phyloP scores from a whole-genome alignment of 2,113 vertebrate genomes.

The Coptodon bakossiorum region DNA sequence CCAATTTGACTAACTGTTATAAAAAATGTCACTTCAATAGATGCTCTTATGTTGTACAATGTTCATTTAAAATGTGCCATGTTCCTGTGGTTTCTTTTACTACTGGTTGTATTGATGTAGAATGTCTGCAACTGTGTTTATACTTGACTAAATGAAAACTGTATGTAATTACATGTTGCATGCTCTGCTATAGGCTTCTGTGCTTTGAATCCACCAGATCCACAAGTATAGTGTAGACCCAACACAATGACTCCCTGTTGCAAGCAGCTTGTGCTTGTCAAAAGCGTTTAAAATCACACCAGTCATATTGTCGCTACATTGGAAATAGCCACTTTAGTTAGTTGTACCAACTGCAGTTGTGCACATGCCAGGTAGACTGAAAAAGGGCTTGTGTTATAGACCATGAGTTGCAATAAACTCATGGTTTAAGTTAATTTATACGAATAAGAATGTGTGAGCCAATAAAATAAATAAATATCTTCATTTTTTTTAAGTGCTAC shows the following conservation, averaged over 20 bases:
- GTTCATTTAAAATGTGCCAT: background rate
- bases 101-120: background rate
- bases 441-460: background rate
- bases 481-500: background rate
- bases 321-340: background rate
- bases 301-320: constrained; percentile 2
- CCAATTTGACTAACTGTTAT: background rate
- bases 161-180: constrained; percentile 30
- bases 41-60: background rate
- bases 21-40: background rate
- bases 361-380: background rate
- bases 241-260: constrained; percentile 60
- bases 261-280: constrained; percentile 51
- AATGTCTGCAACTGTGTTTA: constrained; percentile 2
- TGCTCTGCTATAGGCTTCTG: background rate
- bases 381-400: constrained; percentile 1
- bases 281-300: constrained; percentile 36
- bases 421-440: background rate
- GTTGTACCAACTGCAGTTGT: background rate
- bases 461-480: background rate
- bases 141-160: constrained; percentile 14
- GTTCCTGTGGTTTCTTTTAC: background rate
- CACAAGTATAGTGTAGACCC: constrained; percentile 3
- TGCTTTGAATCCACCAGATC: constrained; percentile 17
- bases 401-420: background rate